Evolutionary conservation across 2,888 invertebrate genomes (phyloP), one percentile per base, ranked within the genome.

Genomic region (Ypsolopha sequella): DNA sequence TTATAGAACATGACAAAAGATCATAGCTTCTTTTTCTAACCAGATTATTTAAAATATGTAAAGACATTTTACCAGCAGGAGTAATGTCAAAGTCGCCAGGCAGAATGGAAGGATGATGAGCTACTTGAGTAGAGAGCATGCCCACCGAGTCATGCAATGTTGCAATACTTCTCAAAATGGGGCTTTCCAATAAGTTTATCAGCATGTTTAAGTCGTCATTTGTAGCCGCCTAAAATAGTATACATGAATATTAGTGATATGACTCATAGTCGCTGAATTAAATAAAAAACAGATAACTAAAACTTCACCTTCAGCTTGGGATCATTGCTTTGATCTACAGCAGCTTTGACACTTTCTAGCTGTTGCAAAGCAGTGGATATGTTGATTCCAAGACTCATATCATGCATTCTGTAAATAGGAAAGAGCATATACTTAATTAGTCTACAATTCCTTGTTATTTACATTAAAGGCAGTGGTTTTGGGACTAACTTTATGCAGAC

Each of bases 11-110:
- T 24, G 24, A 24, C 4, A 24, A 24, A 3, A 24, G 4, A 24
- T 3, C 24, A n/a, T n/a, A n/a, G n/a, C n/a, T n/a, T n/a, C 4
- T 24, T 24, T 24, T 24, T 24, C 24, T 24, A 4, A 24, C 24
- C 4, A 24, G 2, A 4, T 24, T 24, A 24, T 2, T 3, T 3
- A 4, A 24, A 24, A 4, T 24, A 24, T 24, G 24, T 24, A 24
- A 3, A 3, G 24, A 24, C 24, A 24, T 7, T 52, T 69, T 71
- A 66, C 95, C 95, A 59, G 94, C 91, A 46, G 93, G 91, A 61
- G 93, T 94, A 52, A 98, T 95, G 70, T 97, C 96, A 80, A 98
- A 98, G 76, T 97, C 97, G 50, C 94, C 94, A 44, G 97, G 96
- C 56, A 97, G 86, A 70, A 97, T 95, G 14, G 96, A 96, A 10